Conservation (phyloP, 2,113 vertebrate genomes). For the Colistium nudipinnis region DNA sequence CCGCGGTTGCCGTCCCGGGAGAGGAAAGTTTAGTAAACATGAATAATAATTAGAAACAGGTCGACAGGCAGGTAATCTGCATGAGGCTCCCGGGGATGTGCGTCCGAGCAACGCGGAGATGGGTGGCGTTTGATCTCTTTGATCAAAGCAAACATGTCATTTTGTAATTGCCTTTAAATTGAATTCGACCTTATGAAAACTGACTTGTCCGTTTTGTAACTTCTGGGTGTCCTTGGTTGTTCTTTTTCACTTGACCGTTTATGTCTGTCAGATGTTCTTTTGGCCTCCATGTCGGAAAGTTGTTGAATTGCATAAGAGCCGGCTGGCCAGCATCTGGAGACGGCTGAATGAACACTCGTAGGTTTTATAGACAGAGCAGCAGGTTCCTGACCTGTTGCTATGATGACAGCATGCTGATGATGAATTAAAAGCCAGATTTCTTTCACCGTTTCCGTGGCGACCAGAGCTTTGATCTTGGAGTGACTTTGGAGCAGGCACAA, state of each 20-base stretch:
- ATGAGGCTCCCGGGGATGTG: conserved; percentile 66
- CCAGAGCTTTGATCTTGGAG: conserved; percentile 71
- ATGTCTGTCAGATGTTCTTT: neutral
- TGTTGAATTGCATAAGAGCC: conserved; percentile 6
- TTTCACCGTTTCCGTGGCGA: conserved; percentile 62
- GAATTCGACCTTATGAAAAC: conserved; percentile 58
- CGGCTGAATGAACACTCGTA: conserved; percentile 55
- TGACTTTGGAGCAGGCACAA: conserved; percentile 77
- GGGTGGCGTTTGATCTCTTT: conserved; percentile 72
- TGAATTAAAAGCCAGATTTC: conserved; percentile 64
- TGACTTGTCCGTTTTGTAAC: conserved; percentile 39
- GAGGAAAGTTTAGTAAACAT: conserved; percentile 85
- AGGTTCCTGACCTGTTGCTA: conserved; percentile 62
- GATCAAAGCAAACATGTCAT: conserved; percentile 71
- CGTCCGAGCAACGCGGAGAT: conserved; percentile 49
- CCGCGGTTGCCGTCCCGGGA: conserved; percentile 68
- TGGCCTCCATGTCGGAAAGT: conserved; percentile 5
- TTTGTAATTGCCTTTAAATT: conserved; percentile 73
- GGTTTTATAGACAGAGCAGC: conserved; percentile 49
- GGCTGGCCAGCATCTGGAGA: conserved; percentile 23
- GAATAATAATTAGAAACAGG: conserved; percentile 84
- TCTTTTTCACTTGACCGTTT: neutral
- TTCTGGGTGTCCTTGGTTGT: conserved; percentile 21
- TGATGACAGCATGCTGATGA: conserved; percentile 70
- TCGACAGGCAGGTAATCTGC: conserved; percentile 83